These are phyloP conservation scores for Lithophane leautieri DNA, from an alignment of 2,888 invertebrate species.

Conservation along the genomic window DNA sequence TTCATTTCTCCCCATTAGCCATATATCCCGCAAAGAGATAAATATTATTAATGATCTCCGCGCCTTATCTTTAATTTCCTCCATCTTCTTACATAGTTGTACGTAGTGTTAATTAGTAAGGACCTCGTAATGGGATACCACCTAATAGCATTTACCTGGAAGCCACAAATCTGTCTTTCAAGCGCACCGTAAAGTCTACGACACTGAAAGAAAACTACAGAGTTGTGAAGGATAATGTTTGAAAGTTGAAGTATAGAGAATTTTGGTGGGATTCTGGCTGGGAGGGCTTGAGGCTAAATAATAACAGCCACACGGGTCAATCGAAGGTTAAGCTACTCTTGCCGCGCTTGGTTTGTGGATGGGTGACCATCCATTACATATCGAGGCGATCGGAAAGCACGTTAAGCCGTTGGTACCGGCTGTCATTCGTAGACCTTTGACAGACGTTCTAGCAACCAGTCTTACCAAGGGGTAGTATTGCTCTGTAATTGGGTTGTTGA, in stretches of 20 bases:
- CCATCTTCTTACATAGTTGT: slow-evolving; percentile 5
- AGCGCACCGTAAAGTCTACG: slow-evolving; percentile 52
- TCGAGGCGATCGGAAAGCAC: no score
- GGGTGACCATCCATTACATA: no score
- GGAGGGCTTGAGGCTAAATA: no score
- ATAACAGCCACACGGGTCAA: no score
- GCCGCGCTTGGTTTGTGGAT: no score
- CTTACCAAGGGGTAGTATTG: no score
- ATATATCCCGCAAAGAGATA: background rate
- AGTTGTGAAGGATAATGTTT: slow-evolving; percentile 15
- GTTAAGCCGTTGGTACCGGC: no score
- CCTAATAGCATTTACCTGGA: slow-evolving; percentile 39
- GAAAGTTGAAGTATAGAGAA: slow-evolving; percentile 21
- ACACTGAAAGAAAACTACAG: slow-evolving; percentile 28
- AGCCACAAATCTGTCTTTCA: slow-evolving; percentile 43
- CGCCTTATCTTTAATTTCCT: slow-evolving; percentile 13
- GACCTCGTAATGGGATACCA: slow-evolving; percentile 16
- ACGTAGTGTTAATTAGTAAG: background rate
- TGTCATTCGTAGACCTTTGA: no score
- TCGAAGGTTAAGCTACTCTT: no score
- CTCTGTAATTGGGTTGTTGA: no score
- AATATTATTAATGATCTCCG: slow-evolving; percentile 28
- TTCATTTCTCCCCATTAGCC: slow-evolving; percentile 11
- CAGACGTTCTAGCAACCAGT: no score
- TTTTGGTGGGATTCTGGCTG: background rate